These are phyloP conservation scores for Chlorops oryzae DNA, from an alignment of 1,140 invertebrate genomes.

Conservation along the genomic window DNA sequence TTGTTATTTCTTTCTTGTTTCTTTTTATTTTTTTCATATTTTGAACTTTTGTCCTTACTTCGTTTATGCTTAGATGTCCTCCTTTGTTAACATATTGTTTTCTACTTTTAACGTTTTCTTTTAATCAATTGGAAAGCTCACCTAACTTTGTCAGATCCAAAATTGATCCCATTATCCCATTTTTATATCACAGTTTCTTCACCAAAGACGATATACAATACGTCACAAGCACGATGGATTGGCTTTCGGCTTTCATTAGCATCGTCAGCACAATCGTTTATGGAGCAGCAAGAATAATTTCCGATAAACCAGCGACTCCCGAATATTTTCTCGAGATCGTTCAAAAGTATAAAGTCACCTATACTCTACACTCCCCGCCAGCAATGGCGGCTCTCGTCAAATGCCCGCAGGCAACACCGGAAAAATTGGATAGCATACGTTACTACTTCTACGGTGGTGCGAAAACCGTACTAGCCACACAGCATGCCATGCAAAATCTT, in stretches of 20 bases:
- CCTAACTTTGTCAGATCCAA: no score
- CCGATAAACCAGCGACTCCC: not conserved
- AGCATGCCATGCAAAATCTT: not conserved
- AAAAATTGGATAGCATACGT: conserved; percentile 1
- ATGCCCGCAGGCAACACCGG: not conserved
- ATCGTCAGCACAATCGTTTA: no score
- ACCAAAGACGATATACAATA: no score
- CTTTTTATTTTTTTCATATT: not conserved
- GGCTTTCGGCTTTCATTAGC: no score
- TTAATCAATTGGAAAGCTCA: no score
- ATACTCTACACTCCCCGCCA: conserved; percentile 8
- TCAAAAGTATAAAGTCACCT: conserved; percentile 10
- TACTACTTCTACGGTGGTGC: not conserved
- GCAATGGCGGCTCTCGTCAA: conserved; percentile 3
- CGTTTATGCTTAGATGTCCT: no score
- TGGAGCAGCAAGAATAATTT: conserved; percentile 6
- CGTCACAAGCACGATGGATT: no score
- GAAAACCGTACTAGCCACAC: no score
- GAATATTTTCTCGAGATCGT: conserved; percentile 12
- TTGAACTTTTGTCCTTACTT: not conserved
- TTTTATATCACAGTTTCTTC: no score
- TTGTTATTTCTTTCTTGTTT: not conserved
- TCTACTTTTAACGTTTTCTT: no score
- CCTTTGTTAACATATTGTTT: no score
- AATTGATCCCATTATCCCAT: no score